Conservation (phyloP, 2,113 vertebrate species). For the Misgurnus mizolepis region DNA sequence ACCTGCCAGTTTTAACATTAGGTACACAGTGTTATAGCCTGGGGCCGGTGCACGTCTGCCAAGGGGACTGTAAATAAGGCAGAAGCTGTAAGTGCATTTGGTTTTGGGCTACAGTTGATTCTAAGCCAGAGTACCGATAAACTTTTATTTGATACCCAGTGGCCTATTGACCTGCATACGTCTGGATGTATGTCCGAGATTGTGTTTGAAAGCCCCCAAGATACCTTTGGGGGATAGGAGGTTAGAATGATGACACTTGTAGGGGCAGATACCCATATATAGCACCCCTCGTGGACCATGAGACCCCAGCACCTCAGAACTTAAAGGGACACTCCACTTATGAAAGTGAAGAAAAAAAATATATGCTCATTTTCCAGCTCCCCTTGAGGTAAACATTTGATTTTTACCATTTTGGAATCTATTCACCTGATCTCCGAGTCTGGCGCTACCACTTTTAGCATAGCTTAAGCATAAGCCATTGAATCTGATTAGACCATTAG, state of each 20-base stretch:
- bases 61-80: constrained; percentile 99
- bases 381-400: too few relatives aligned
- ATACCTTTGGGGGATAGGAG: background rate
- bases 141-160: constrained; percentile 81
- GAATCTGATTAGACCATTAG: too few relatives aligned
- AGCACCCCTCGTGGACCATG: background rate
- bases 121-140: constrained; percentile 85
- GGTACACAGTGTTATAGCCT: constrained; percentile 99
- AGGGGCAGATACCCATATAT: constrained; percentile 11
- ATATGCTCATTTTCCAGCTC: too few relatives aligned
- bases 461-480: too few relatives aligned
- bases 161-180: constrained; percentile 67
- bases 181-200: constrained; percentile 32
- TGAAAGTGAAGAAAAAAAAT: too few relatives aligned
- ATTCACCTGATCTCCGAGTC: too few relatives aligned
- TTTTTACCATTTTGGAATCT: too few relatives aligned
- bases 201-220: constrained; percentile 40
- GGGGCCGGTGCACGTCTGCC: constrained; percentile 99
- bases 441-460: too few relatives aligned
- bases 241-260: constrained; percentile 33
- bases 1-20: constrained; percentile 99
- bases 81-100: constrained; percentile 88
- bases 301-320: too few relatives aligned
- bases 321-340: too few relatives aligned
- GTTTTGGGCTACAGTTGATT: constrained; percentile 83